phyloP scores from a whole-genome alignment of 2,797 vertebrate genomes.

The Pseudochromis fuscus region DNA sequence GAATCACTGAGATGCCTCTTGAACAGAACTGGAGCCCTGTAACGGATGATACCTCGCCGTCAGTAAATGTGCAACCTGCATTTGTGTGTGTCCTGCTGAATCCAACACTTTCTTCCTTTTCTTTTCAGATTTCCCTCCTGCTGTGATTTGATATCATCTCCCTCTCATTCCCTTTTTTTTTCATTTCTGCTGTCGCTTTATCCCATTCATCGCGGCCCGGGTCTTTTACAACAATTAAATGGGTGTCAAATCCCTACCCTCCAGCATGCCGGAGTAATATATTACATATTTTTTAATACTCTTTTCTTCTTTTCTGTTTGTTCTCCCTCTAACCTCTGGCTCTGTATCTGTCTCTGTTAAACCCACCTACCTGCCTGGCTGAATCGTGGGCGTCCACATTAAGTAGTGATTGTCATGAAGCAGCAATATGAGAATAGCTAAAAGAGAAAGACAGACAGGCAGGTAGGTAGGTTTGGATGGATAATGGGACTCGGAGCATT shows the following conservation, averaged over 20 bases:
- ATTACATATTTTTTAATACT: slow-evolving; percentile 25
- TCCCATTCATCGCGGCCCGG: slow-evolving; percentile 31
- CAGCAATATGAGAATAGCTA: slow-evolving; percentile 28
- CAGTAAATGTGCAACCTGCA: slow-evolving; percentile 33
- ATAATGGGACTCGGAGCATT: slow-evolving; percentile 55
- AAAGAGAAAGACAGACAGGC: slow-evolving; percentile 1
- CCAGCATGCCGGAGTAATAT: slow-evolving; percentile 18
- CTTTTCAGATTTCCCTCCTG: slow-evolving; percentile 38
- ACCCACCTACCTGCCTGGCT: slow-evolving; percentile 25
- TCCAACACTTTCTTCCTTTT: slow-evolving; percentile 1
- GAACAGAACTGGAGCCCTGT: slow-evolving; percentile 38
- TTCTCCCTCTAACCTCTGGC: slow-evolving; percentile 20
- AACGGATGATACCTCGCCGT: slow-evolving; percentile 28
- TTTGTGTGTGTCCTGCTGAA: slow-evolving; percentile 6
- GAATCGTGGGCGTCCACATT: slow-evolving; percentile 49
- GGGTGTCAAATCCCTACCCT: slow-evolving; percentile 33
- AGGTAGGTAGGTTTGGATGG: slow-evolving; percentile 28
- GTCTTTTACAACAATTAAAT: slow-evolving; percentile 46
- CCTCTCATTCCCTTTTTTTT: slow-evolving; percentile 3
- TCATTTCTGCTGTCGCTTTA: slow-evolving; percentile 14
- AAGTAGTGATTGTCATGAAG: slow-evolving; percentile 56
- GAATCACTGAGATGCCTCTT: slow-evolving; percentile 31
- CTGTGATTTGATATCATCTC: slow-evolving; percentile 38
- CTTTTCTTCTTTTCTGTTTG: slow-evolving; percentile 23
- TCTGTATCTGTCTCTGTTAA: slow-evolving; percentile 36